Evolutionary conservation across 2,888 invertebrate species (phyloP).

Genomic region (Crocallis elinguaria): DNA sequence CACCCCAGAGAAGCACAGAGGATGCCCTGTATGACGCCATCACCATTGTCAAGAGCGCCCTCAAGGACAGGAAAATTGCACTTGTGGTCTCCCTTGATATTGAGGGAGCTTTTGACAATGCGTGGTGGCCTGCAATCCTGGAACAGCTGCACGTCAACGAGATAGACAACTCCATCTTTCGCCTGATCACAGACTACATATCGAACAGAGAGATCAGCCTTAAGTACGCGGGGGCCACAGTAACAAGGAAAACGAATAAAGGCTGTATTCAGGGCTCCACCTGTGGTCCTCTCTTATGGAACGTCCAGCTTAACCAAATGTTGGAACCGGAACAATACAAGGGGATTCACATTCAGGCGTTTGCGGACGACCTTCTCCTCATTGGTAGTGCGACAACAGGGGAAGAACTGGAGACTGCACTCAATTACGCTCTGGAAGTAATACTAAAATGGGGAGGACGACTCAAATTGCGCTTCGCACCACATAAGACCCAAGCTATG

Average conservation of each 20-base stretch:
- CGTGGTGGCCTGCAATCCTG: background rate
- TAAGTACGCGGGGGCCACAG: background rate
- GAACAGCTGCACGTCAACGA: background rate
- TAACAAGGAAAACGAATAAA: background rate
- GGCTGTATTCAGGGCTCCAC: constrained; percentile 5
- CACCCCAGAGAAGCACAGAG: too few relatives aligned
- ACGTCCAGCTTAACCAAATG: background rate
- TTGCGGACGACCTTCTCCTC: too few relatives aligned
- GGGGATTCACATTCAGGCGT: too few relatives aligned
- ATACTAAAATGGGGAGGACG: too few relatives aligned
- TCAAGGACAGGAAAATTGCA: background rate
- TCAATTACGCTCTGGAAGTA: too few relatives aligned
- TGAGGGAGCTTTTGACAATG: background rate
- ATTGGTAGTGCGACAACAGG: too few relatives aligned
- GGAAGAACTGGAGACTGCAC: too few relatives aligned
- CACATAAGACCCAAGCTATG: too few relatives aligned
- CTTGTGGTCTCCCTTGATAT: background rate
- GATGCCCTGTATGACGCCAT: background rate
- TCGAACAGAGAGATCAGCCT: background rate
- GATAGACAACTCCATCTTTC: background rate
- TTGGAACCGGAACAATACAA: too few relatives aligned
- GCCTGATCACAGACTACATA: background rate
- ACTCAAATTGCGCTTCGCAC: too few relatives aligned
- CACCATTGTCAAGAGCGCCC: background rate
- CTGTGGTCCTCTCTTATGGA: constrained; percentile 3